Conservation (phyloP, 2,113 vertebrate species). For the Trochalopteron elliotii region DNA sequence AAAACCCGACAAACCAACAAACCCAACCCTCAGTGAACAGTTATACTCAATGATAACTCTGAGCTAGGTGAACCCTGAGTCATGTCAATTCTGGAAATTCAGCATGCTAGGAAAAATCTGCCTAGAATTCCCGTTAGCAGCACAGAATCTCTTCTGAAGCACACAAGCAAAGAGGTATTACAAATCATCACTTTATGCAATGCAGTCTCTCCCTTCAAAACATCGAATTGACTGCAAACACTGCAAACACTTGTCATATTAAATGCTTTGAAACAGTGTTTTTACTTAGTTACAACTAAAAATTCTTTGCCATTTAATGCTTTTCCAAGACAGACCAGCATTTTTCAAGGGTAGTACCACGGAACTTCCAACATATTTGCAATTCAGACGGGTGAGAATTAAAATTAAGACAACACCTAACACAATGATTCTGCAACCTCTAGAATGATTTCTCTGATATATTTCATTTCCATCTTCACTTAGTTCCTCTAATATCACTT, state of each 20-base stretch:
- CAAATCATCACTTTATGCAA: not conserved
- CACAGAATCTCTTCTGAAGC: not conserved
- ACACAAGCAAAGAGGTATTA: not conserved
- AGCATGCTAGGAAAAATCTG: not conserved
- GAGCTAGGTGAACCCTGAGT: not conserved
- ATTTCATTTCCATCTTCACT: not conserved
- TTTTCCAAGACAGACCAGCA: not conserved
- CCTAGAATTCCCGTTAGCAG: not conserved
- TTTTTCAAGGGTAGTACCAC: not conserved
- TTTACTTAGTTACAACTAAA: not conserved
- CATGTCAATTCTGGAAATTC: not conserved
- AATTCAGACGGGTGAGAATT: not conserved
- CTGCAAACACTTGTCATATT: not conserved
- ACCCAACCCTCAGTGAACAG: not conserved
- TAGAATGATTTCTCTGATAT: not conserved
- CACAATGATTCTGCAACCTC: not conserved
- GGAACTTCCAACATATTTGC: not conserved
- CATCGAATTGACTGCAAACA: not conserved
- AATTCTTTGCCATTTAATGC: not conserved
- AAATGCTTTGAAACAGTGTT: not conserved
- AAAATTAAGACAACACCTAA: not conserved
- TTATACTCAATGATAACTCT: not conserved
- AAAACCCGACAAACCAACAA: no score
- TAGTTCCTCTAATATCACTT: not conserved
- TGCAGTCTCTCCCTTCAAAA: not conserved